Evolutionary conservation across 2,113 vertebrate genomes (phyloP), one percentile per base, ranked within the genome.

Genomic region (Anhinga rufa): DNA sequence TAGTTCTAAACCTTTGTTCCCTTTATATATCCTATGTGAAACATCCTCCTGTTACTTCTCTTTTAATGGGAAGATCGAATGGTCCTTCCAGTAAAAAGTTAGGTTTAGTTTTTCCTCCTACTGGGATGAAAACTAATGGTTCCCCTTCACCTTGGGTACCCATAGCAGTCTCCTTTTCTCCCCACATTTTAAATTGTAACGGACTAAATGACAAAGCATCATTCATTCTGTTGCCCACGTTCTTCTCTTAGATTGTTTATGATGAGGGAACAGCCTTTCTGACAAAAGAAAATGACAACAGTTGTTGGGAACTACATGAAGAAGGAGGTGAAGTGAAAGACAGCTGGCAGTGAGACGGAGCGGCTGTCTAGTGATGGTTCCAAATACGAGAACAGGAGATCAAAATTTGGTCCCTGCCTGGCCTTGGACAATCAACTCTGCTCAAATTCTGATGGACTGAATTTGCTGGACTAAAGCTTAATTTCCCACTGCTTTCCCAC

Each of bases 401-500:
- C 7, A 40, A 12, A 10, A 29, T 58, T 68, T 52, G 12, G 29
- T 66, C 52, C 31, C 14, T 31, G 20, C 17, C 55, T 38, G 38
- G 29, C 21, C 17, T 58, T 42, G 60, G 16, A 20, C 36, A 36
- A 36, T 40, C 51, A 49, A 14, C 8, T 44, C 17, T 34, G 9
- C 55, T 55, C 14, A 21, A 32, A 21, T 54, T 54, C 44, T 54
- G 9, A 17, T 26, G n/a, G 44, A 28, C 29, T 77, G 40, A 49
- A 31, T 61, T 42, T 68, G 11, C 11, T 13, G 9, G 17, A 57
- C 20, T 28, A 46, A 46, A 44, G 10, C 14, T 3, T 19, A 44
- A 22, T 31, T 54, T 24, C 21, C 44, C 1, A 1, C 38, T 40
- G 7, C 4, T 62, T 87, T 83, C 28, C 17, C 1, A 0, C 8